These are phyloP conservation scores for Sabatieria punctata DNA, from an alignment of 2,888 invertebrate genomes.

Conservation along the genomic window DNA sequence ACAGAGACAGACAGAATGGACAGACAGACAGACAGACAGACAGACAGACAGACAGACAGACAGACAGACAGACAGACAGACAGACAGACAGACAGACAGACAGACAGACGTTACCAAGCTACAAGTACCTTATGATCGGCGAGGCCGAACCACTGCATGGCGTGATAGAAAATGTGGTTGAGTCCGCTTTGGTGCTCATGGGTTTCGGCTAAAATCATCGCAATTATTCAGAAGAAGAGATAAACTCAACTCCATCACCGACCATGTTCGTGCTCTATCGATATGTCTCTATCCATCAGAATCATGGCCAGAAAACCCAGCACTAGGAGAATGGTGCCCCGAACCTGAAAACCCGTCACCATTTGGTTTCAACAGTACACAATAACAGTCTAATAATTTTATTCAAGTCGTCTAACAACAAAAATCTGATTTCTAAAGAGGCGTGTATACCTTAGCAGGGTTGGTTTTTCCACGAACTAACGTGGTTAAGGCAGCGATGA, in stretches of 20 bases:
- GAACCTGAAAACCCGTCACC: conserved; percentile 22
- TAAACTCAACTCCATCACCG: conserved; percentile 15
- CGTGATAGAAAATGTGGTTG: conserved; percentile 38
- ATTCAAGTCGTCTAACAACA: too few species aligned
- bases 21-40: too few species aligned
- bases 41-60: too few species aligned
- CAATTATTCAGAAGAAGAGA: neutral
- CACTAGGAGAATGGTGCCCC: conserved; percentile 36
- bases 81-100: too few species aligned
- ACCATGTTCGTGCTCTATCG: conserved; percentile 32
- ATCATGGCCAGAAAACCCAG: conserved; percentile 38
- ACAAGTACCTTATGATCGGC: conserved; percentile 43
- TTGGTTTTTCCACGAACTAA: conserved; percentile 19
- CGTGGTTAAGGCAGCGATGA: conserved; percentile 37
- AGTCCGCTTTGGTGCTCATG: conserved; percentile 37
- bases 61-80: too few species aligned
- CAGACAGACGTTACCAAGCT: too few species aligned
- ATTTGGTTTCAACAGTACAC: conserved; percentile 1
- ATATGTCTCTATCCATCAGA: conserved; percentile 40
- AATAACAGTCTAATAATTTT: too few species aligned
- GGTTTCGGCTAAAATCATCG: conserved; percentile 28
- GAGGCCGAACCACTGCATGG: conserved; percentile 38
- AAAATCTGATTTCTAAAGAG: too few species aligned
- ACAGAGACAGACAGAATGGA: too few species aligned
- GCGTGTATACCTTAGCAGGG: too few species aligned